Evolutionary conservation across 2,797 vertebrate genomes (phyloP).

Genomic region (Pteronotus mesoamericanus): DNA sequence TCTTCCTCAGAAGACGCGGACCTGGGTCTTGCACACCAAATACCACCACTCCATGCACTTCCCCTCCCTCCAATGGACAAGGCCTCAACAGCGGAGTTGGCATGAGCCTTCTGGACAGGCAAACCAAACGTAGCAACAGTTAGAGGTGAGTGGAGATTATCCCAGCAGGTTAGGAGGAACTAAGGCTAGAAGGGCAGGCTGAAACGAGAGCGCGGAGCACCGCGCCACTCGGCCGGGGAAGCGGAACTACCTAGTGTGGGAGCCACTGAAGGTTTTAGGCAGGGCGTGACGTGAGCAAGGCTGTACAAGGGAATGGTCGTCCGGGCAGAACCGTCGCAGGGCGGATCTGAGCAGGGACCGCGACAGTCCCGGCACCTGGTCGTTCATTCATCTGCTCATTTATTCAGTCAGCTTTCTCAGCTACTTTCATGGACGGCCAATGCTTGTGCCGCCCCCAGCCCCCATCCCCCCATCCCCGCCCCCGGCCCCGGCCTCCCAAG

Average conservation of each 20-base stretch:
- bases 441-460: not conserved
- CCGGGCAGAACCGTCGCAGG: not conserved
- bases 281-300: not conserved
- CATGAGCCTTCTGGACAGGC: not conserved
- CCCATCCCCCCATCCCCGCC: not conserved
- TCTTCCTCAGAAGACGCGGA: not conserved
- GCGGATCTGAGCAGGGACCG: not conserved
- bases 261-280: not conserved
- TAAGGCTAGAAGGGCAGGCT: not conserved
- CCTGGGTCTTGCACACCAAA: not conserved
- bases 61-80: not conserved
- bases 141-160: not conserved
- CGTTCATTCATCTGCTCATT: not conserved
- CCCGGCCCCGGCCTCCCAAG: no score
- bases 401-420: not conserved
- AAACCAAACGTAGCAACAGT: not conserved
- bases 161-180: not conserved
- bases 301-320: not conserved
- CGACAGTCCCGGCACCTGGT: not conserved
- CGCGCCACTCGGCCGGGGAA: not conserved
- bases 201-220: fast-evolving
- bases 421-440: fast-evolving
- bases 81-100: not conserved
- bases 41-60: not conserved
- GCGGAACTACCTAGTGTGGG: not conserved